A percentile compares a stretch with the other conserved stretches of the same genome.
Evolutionary conservation across 2,113 vertebrate genomes (phyloP).

Genomic region (Thunnus thynnus): DNA sequence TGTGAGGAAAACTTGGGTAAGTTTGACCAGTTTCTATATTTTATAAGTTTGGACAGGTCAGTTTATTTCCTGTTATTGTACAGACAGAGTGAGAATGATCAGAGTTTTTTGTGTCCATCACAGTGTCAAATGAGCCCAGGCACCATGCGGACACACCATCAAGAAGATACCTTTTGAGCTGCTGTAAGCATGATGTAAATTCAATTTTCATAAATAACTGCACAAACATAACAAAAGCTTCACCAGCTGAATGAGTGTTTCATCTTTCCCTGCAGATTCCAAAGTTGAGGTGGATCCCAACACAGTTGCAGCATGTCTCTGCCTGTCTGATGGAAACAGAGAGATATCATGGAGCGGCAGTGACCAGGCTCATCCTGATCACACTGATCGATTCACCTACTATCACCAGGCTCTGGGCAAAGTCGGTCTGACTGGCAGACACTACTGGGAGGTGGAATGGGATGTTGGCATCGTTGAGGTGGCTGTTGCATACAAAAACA

Average conservation of each 20-base stretch:
- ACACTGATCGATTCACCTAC: constrained; percentile 67
- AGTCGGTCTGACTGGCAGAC: constrained; percentile 12
- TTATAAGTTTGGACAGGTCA: not conserved
- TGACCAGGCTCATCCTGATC: constrained; percentile 53
- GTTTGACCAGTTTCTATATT: not conserved
- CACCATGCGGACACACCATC: not conserved
- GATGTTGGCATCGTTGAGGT: constrained; percentile 80
- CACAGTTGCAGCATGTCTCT: constrained; percentile 63
- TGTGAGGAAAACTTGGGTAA: constrained; percentile 10
- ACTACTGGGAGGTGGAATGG: constrained; percentile 80
- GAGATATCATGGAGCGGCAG: constrained; percentile 38
- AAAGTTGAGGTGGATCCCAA: constrained; percentile 59
- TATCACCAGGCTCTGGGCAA: constrained; percentile 65
- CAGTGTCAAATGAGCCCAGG: not conserved
- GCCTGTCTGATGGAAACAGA: constrained; percentile 57
- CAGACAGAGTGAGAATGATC: not conserved
- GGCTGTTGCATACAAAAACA: constrained; percentile 84
- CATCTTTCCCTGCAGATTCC: constrained; percentile 28
- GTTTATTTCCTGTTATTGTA: not conserved
- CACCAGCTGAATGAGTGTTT: not conserved
- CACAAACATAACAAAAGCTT: not conserved
- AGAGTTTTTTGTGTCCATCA: not conserved
- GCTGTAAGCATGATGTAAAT: not conserved
- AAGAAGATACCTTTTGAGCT: not conserved
- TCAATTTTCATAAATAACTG: not conserved